These are phyloP conservation scores for Hyperoplus immaculatus DNA, from an alignment of 2,797 vertebrate genomes.

Conservation along the genomic window DNA sequence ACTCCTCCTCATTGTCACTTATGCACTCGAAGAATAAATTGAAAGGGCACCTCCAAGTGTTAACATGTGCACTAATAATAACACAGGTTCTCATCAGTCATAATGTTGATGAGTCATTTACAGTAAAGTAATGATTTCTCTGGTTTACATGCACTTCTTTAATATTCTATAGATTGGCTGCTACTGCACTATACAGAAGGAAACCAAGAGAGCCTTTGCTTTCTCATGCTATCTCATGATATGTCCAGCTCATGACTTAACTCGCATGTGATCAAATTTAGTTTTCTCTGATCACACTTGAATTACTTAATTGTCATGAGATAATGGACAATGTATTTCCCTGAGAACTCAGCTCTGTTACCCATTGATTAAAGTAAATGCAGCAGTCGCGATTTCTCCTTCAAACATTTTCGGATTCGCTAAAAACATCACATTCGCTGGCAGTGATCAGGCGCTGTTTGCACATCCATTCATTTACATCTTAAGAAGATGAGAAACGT, in stretches of 20 bases:
- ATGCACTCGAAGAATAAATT: constrained; percentile 42
- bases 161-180: neutral
- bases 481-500: constrained; percentile 27
- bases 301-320: constrained; percentile 60
- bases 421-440: neutral
- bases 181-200: neutral
- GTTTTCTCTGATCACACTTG: constrained; percentile 60
- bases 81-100: neutral
- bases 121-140: constrained; percentile 1
- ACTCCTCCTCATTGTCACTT: constrained; percentile 40
- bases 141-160: neutral
- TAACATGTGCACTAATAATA: constrained; percentile 13
- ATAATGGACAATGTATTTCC: constrained; percentile 53
- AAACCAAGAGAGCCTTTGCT: constrained; percentile 15
- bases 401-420: constrained; percentile 27
- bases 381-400: constrained; percentile 32
- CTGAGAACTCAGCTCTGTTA: constrained; percentile 11
- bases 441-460: constrained; percentile 12
- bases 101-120: constrained; percentile 4
- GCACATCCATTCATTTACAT: constrained; percentile 33
- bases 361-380: constrained; percentile 53
- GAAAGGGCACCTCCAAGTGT: constrained; percentile 47
- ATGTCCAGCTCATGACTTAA: constrained; percentile 54
- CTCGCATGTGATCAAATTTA: constrained; percentile 62
- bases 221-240: constrained; percentile 28